These are phyloP conservation scores for Alsophila aescularia DNA, from an alignment of 2,888 invertebrate genomes.

Conservation along the genomic window DNA sequence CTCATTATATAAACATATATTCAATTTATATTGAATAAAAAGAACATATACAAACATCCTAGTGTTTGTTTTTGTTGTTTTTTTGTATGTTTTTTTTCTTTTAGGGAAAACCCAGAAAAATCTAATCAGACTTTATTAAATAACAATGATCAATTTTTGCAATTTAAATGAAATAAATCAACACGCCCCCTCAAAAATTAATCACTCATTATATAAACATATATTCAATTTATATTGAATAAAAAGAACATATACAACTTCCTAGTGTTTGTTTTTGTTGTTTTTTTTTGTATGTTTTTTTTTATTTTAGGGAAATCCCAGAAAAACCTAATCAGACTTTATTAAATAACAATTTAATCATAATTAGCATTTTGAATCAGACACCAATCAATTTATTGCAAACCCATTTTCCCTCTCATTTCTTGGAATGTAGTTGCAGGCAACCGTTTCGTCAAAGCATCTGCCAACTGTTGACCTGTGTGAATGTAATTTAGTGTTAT, in stretches of 20 bases:
- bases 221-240: neutral
- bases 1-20: neutral
- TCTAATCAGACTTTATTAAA: neutral
- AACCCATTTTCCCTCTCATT: neutral
- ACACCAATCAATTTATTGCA: neutral
- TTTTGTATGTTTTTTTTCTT: no score
- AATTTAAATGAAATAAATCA: neutral
- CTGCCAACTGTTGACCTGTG: conserved; percentile 33
- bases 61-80: conserved; percentile 27
- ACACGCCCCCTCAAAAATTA: neutral
- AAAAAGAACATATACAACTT: neutral
- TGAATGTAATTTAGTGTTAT: conserved; percentile 34
- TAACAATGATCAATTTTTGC: neutral
- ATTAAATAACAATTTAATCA: neutral
- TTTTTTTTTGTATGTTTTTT: no score
- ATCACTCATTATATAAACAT: neutral
- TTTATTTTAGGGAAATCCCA: conserved; percentile 28
- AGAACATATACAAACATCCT: neutral
- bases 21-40: neutral
- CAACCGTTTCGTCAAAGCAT: conserved; percentile 8
- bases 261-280: conserved; percentile 24
- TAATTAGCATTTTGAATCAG: no score
- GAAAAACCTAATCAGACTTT: conserved; percentile 20
- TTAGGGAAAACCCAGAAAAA: conserved; percentile 32
- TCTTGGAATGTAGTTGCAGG: neutral